Evolutionary conservation across 2,888 invertebrate species (phyloP), one percentile per base, ranked within the genome.

Genomic region (Leuctra nigra): DNA sequence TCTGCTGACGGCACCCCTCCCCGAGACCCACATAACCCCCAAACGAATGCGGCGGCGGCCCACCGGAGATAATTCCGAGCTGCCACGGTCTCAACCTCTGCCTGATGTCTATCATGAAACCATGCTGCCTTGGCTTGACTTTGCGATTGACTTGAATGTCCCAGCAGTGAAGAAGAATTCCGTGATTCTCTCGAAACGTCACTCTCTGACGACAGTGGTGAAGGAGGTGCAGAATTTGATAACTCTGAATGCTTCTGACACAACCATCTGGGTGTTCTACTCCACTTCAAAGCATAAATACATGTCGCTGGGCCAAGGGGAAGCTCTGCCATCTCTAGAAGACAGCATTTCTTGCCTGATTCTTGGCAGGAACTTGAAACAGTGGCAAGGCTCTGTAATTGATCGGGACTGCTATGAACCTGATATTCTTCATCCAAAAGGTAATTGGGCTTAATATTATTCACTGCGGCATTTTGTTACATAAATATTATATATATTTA

Each of bases 281-380:
- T 53, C 35, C 7, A n/a, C 22, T 33, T n/a, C n/a, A n/a, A 56
- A 38, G 23, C 25, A 33, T 24, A 23, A n/a, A 50, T 11, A 13
- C 14, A 2, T 24, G 14, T 13, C n/a, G 9, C 35, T 23, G 29
- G 22, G 33, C 22, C 20, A 14, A 22, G 14, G 14, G n/a, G 29
- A 39, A 13, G n/a, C n/a, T 14, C 14, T 46, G 29, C 23, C 20
- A 18, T 9, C 14, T 25, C 1, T 44, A 7, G 20, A 41, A 46
- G 29, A 33, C 13, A 16, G 25, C 20, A 18, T 24, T 13, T 24
- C 25, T 2, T 22, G 41, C 14, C 4, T 83, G 55, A 68, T 82
- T 16, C 71, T 85, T 54, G 81, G 79, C 2, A 75, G 84, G 57
- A 82, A 83, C 68, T 74, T 80, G 61, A 73, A 75, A 46, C 82